Conservation (phyloP, 2,888 invertebrate species). For the Polylopha cassiicola region DNA sequence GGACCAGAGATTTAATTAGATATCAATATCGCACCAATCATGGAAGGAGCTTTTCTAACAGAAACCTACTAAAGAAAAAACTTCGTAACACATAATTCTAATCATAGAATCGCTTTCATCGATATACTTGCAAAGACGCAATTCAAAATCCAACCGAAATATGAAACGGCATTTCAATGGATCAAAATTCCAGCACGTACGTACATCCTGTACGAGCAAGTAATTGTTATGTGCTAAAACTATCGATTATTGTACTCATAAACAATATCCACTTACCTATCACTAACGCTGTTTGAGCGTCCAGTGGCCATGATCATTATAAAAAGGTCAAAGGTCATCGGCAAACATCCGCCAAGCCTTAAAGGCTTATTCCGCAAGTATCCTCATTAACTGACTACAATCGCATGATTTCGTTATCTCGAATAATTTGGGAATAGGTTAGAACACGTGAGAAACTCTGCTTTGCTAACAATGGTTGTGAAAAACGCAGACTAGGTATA, state of each 20-base stretch:
- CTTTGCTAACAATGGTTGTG: constrained; percentile 48
- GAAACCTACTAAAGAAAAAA: too few relatives aligned
- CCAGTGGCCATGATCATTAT: constrained; percentile 47
- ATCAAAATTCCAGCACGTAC: constrained; percentile 68
- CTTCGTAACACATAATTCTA: too few relatives aligned
- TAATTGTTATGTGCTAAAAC: constrained; percentile 40
- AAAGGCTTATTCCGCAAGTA: constrained; percentile 30
- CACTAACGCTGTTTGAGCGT: constrained; percentile 13
- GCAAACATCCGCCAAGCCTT: constrained; percentile 41
- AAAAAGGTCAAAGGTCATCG: constrained; percentile 56
- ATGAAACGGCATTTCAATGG: constrained; percentile 44
- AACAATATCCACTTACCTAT: background rate
- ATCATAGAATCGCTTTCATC: too few relatives aligned
- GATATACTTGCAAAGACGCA: background rate
- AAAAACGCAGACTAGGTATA: constrained; percentile 41
- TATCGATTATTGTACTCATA: constrained; percentile 22
- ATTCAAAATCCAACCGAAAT: constrained; percentile 35
- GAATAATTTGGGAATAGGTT: constrained; percentile 35
- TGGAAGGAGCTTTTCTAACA: too few relatives aligned
- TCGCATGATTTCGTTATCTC: constrained; percentile 12
- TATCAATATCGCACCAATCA: too few relatives aligned
- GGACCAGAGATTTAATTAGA: too few relatives aligned
- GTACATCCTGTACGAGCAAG: constrained; percentile 61
- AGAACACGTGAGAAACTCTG: constrained; percentile 44
- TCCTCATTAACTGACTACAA: constrained; percentile 21